A percentile compares a stretch with the other conserved stretches of the same genome.
These are phyloP conservation scores for Sitta carolinensis DNA, from an alignment of 2,797 vertebrate genomes.

Conservation along the genomic window DNA sequence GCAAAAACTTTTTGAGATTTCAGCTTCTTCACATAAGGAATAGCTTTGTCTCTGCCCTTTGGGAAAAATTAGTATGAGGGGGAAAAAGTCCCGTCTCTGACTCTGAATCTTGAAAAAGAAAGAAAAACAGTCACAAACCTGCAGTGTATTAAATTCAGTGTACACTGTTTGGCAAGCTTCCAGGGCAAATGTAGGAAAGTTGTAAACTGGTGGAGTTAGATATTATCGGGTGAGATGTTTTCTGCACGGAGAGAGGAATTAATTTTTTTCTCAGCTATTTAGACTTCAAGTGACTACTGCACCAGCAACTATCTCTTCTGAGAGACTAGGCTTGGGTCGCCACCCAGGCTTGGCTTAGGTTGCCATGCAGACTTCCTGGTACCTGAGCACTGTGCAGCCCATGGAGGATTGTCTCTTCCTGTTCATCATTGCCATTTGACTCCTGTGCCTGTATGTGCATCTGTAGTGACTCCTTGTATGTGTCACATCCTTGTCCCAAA, in stretches of 20 bases:
- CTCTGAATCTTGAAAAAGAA: slow-evolving; percentile 14
- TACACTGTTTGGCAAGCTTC: background rate
- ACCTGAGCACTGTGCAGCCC: background rate
- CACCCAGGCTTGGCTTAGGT: background rate
- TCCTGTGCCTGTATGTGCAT: background rate
- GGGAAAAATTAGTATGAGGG: slow-evolving; percentile 17
- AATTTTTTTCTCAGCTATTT: background rate
- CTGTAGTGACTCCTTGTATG: background rate
- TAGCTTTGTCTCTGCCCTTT: background rate
- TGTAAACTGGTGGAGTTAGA: background rate
- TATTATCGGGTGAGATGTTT: background rate
- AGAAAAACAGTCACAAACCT: background rate
- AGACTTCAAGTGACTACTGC: background rate
- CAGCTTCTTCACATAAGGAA: slow-evolving; percentile 16
- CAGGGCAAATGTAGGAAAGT: slow-evolving; percentile 13
- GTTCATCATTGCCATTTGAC: background rate
- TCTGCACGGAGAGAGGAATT: background rate
- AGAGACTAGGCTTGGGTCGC: background rate
- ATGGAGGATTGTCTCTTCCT: background rate
- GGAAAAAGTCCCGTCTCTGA: background rate
- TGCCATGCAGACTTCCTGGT: background rate
- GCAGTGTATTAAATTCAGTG: background rate
- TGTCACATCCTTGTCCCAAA: background rate
- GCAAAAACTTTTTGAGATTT: background rate
- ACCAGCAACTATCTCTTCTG: background rate